phyloP scores from a whole-genome alignment of 1,140 invertebrate species.

The Aporrectodea caliginosa region DNA sequence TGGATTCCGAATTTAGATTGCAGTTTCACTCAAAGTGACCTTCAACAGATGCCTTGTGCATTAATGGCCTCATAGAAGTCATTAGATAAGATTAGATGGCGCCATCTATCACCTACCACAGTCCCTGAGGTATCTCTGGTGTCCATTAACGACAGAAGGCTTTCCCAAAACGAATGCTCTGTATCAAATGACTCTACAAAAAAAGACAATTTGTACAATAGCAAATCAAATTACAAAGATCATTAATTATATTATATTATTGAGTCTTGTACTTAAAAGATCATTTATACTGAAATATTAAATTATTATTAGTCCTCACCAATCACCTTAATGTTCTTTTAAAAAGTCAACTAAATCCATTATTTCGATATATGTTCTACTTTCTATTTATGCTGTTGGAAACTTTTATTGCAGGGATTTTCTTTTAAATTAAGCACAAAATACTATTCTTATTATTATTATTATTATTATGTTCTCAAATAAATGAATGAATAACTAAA shows the following conservation, averaged over 20 bases:
- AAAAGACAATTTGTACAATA: background rate
- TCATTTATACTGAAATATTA: too few relatives aligned
- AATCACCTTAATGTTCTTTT: background rate
- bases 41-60: background rate
- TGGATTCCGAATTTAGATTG: background rate
- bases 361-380: background rate
- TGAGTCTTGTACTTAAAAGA: too few relatives aligned
- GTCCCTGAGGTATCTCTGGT: background rate
- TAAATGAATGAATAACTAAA: too few relatives aligned
- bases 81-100: background rate
- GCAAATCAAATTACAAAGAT: too few relatives aligned
- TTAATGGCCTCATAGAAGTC: background rate
- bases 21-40: background rate
- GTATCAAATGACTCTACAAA: background rate
- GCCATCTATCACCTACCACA: background rate
- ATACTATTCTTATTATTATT: too few relatives aligned
- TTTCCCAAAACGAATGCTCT: background rate
- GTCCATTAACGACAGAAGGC: background rate
- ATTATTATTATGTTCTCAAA: too few relatives aligned
- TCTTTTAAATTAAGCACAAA: too few relatives aligned
- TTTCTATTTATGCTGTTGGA: too few relatives aligned
- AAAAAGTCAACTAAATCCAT: background rate
- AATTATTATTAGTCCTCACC: background rate
- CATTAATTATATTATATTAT: background rate
- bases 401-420: too few relatives aligned